Evolutionary conservation across 2,797 vertebrate genomes (phyloP), one percentile per base, ranked within the genome.

Genomic region (Tragelaphus eurycerus): DNA sequence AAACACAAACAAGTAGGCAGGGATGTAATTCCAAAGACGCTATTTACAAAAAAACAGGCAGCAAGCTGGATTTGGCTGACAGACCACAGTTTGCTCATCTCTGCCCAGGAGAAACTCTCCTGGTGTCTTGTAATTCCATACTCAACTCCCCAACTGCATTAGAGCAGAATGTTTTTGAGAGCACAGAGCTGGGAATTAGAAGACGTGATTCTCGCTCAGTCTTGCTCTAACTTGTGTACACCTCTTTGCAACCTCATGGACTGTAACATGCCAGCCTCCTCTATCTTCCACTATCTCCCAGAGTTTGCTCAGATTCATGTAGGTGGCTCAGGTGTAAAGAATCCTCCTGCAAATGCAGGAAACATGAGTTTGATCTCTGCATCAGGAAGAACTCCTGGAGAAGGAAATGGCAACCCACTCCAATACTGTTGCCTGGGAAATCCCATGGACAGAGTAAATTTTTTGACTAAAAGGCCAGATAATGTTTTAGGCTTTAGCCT

Each of bases 1-100:
- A 23, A 6, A 12, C 0, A 15, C 10, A 15, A 21, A 34, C 13
- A 1, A 12, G 4, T 2, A 8, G 25, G 4, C 38, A 1, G 9
- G 31, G 16, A 64, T 34, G 1, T 0, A n/a, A 43, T 7, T 0
- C 11, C 67, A 16, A 4, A 13, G 16, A 21, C 52, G 27, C 15
- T 3, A 4, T 31, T 52, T 8, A 43, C 21, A 5, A 54, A 7
- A 6, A 89, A 38, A 19, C 5, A 6, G 54, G 8, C 25, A 38
- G 25, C 60, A 10, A 7, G 38, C 82, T 34, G 21, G 25, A 4
- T 13, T 27, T 6, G 27, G 43, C 52, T 16, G 25, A 10, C 13
- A 16, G 50, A 54, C 12, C 21, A 7, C 15, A 11, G 54, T 34
- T 17, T 60, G 86, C 60, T 6, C 12, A 23, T 31, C 15, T 52